Base-by-base conservation (phyloP, 2,888 invertebrate genomes). In the Acleris literana region DNA sequence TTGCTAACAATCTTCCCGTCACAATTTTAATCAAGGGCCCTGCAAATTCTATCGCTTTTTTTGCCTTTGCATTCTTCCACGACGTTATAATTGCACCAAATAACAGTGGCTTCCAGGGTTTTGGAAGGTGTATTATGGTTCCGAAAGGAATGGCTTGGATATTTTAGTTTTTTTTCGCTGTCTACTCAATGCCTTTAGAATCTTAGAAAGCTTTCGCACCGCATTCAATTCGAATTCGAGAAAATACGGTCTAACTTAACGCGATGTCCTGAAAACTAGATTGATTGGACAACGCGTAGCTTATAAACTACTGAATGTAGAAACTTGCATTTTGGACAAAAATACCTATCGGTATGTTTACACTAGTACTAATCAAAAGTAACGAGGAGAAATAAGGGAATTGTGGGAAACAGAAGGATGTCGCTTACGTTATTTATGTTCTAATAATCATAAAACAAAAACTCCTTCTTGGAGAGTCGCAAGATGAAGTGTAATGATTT, bases 51-150 rank as follows among this genome's bases (percentile, higher is more conserved):
- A 87, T 88, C 82, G 83, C 84, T 82, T 90, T 88, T 88, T 90
- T 87, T 83, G 77, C 80, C 82, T 82, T 84, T 78, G 82, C 74
- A 90, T 90, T 84, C 88, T 73, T 76, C 66, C 70, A 77, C 81
- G 90, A 91, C 87, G 82, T 85, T 82, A 87, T 92, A 91, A 92
- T 92, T 92, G 90, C 82, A 76, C 83, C 80, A 88, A 91, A 92
- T 88, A 85, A 90, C 85, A 82, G 88, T 84, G 84, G 76, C 77
- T 76, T 82, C 83, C 79, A 76, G 43, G 44, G 60, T 76, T 84
- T 84, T 73, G 77, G 78, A 75, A 75, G 74, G 68, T 57, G 59
- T 60, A 60, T 63, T 57, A 58, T 69, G 63, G 68, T 61, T 55
- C 48, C 64, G 46, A 54, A 58, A 48, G 63, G 69, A 69, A 64